Evolutionary conservation across 2,797 vertebrate species (phyloP), one percentile per base, ranked within the genome.

Genomic region (Microtus agrestis): DNA sequence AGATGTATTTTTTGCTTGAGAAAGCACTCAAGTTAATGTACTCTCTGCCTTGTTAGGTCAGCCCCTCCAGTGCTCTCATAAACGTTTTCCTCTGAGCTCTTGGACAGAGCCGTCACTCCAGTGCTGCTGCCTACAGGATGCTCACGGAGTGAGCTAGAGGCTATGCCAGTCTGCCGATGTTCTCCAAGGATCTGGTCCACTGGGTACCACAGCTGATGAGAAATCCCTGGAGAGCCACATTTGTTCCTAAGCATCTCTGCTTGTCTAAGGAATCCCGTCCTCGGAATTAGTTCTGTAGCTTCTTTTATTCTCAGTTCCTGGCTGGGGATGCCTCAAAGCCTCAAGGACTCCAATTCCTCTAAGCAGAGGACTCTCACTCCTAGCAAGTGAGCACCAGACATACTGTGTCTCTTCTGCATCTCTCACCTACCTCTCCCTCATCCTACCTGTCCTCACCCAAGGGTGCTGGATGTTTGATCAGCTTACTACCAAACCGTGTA

Each of bases 191-290:
- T 95, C 87, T 65, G 79, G 92, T 29, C 56, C 65, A 29, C 84
- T 61, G 93, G 29, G 59, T 59, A 73, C 87, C 95, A 90, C 54
- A 73, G 89, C 77, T 85, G n/a, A 91, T 89, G 63, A 91, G 90
- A 74, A 74, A 8, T 59, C n/a, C 21, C n/a, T 5, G 23, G 63
- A 84, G 59, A 78, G 12, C 48, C 15, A 48, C 4, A 2, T 84
- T 77, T 73, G 51, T 43, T 88, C 77, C 85, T 89, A 65, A 80
- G 87, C 40, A 63, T 31, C 51, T 67, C 81, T 93, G 29, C 69
- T 46, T 61, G 61, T 63, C n/a, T 73, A 11, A 89, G 65, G 73
- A 80, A 23, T 90, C 77, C n/a, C 29, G 19, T 54, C 76, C 56
- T 93, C 23, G 1, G 37, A 17, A 63, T 56, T 25, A 61, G 23